phyloP scores from a whole-genome alignment of 2,888 invertebrate genomes.

The Nebria brevicollis region DNA sequence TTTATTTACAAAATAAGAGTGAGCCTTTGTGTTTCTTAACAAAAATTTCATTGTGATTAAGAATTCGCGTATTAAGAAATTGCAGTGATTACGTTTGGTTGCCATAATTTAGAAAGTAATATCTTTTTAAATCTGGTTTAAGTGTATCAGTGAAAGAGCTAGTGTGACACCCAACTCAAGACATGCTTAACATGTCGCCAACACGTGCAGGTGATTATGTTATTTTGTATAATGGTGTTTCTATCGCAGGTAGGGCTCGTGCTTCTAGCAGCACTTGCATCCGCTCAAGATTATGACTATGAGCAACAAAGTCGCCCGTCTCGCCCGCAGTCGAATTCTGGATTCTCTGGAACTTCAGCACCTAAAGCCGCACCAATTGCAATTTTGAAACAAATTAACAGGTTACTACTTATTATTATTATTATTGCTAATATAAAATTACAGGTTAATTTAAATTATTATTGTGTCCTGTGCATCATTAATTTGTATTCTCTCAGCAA shows the following conservation, averaged over 20 bases:
- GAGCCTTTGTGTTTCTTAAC: no score
- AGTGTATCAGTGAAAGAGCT: constrained; percentile 11
- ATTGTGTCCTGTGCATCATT: no score
- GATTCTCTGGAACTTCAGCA: constrained; percentile 62
- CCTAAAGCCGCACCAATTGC: constrained; percentile 74
- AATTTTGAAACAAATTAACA: constrained; percentile 89
- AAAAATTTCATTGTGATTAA: background rate
- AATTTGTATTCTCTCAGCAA: no score
- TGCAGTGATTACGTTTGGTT: constrained; percentile 32
- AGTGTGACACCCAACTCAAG: constrained; percentile 17
- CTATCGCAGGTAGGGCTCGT: constrained; percentile 58
- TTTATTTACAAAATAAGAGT: no score
- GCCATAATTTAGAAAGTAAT: constrained; percentile 33
- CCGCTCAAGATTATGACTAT: constrained; percentile 66
- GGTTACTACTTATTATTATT: constrained; percentile 61
- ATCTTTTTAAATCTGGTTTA: constrained; percentile 7
- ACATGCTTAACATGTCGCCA: background rate
- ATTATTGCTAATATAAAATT: no score
- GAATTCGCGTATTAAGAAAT: background rate
- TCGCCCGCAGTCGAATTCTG: constrained; percentile 59
- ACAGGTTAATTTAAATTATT: no score
- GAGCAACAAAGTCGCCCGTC: constrained; percentile 63
- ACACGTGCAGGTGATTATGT: constrained; percentile 14
- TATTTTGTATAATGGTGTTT: background rate
- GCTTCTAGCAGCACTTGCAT: constrained; percentile 61